Conservation (phyloP, 2,888 invertebrate species). For the Drosophila rellima region DNA sequence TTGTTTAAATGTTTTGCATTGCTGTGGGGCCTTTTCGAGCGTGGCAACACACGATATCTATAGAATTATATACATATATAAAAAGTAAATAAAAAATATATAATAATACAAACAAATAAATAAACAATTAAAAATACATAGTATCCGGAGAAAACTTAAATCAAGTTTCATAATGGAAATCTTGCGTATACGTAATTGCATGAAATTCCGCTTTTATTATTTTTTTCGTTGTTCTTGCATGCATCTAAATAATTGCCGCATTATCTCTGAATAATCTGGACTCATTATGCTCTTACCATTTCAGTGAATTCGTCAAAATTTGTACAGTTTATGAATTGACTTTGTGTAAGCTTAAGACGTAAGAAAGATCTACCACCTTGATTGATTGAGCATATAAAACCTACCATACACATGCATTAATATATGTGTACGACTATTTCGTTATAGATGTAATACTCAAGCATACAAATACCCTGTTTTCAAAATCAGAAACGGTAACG, state of each 20-base stretch:
- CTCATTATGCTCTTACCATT: slow-evolving; percentile 74
- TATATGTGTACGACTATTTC: slow-evolving; percentile 38
- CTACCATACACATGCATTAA: slow-evolving; percentile 34
- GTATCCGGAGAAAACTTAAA: slow-evolving; percentile 45
- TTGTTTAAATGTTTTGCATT: slow-evolving; percentile 31
- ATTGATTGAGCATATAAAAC: slow-evolving; percentile 44
- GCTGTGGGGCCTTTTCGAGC: slow-evolving; percentile 22
- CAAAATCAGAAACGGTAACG: slow-evolving; percentile 18
- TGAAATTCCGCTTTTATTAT: slow-evolving; percentile 21
- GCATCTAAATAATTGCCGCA: slow-evolving; percentile 29
- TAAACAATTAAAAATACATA: slow-evolving; percentile 34
- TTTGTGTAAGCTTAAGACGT: slow-evolving; percentile 61
- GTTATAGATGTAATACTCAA: slow-evolving; percentile 49
- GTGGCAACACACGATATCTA: slow-evolving; percentile 51
- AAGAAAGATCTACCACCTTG: slow-evolving; percentile 56
- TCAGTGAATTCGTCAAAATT: slow-evolving; percentile 68
- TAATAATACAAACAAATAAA: slow-evolving; percentile 46
- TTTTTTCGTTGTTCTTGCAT: slow-evolving; percentile 50
- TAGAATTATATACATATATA: slow-evolving; percentile 38
- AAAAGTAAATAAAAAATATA: slow-evolving; percentile 32
- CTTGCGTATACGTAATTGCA: slow-evolving; percentile 24
- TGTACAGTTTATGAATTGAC: slow-evolving; percentile 74
- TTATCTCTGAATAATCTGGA: slow-evolving; percentile 49
- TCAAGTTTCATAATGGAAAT: slow-evolving; percentile 14
- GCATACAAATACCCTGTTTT: slow-evolving; percentile 14